phyloP scores from a whole-genome alignment of 2,797 vertebrate genomes.

The Coracias cyanogaster region DNA sequence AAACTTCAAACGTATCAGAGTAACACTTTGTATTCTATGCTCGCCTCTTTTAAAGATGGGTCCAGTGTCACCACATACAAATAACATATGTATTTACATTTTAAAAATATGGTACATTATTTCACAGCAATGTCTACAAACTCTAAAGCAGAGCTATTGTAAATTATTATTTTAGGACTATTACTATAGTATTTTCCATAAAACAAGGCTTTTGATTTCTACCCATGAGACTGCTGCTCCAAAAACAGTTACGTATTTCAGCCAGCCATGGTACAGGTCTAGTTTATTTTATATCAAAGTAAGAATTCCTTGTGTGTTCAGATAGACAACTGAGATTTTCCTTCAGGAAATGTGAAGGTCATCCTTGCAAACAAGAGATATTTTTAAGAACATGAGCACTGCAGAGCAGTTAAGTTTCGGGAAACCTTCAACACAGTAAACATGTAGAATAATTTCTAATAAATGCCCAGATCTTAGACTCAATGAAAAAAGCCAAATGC shows the following conservation, averaged over 20 bases:
- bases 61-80: background rate
- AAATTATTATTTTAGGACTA: background rate
- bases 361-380: background rate
- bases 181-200: background rate
- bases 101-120: no score
- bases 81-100: background rate
- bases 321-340: background rate
- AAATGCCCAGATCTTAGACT: background rate
- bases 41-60: background rate
- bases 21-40: background rate
- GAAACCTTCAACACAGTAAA: background rate
- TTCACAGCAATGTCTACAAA: background rate
- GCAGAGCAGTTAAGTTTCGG: background rate
- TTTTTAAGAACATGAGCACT: background rate
- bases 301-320: background rate
- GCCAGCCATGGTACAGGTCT: background rate
- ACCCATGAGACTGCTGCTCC: background rate
- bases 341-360: background rate
- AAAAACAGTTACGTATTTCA: background rate
- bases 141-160: background rate
- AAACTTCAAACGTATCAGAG: background rate
- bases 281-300: background rate
- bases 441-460: background rate
- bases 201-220: background rate
- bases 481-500: background rate